phyloP scores from a whole-genome alignment of 1,140 invertebrate genomes.

The Drosophila paulistorum region DNA sequence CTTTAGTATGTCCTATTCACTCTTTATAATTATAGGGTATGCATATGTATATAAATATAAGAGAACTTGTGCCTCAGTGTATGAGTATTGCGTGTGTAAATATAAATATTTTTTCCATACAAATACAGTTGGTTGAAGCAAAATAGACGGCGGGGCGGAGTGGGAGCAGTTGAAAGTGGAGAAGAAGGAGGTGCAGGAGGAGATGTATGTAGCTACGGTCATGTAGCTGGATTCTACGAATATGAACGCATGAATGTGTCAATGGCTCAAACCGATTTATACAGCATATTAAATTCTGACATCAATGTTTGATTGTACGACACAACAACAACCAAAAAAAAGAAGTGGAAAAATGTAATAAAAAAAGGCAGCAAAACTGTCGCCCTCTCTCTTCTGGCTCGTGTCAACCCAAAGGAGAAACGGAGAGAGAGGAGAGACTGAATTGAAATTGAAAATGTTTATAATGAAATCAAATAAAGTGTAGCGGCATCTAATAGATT shows the following conservation, averaged over 20 bases:
- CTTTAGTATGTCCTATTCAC: not conserved
- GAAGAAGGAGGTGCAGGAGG: not conserved
- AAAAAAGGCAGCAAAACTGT: slow-evolving; percentile 26
- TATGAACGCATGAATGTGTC: slow-evolving; percentile 75
- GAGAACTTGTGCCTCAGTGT: slow-evolving; percentile 39
- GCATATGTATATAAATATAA: slow-evolving; percentile 11
- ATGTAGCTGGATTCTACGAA: slow-evolving; percentile 53
- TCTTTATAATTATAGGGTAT: not conserved
- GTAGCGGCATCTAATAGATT: slow-evolving; percentile 68
- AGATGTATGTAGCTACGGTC: slow-evolving; percentile 14
- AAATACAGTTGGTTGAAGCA: slow-evolving; percentile 17
- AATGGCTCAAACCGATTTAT: slow-evolving; percentile 81
- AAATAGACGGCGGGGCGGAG: not conserved
- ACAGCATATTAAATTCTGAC: slow-evolving; percentile 81
- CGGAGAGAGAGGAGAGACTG: not conserved
- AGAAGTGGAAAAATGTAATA: slow-evolving; percentile 42
- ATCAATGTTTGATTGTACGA: slow-evolving; percentile 75
- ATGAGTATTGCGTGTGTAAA: slow-evolving; percentile 69
- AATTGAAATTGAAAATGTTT: slow-evolving; percentile 38
- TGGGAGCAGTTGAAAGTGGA: not conserved
- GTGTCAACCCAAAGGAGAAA: slow-evolving; percentile 30
- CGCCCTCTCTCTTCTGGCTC: not conserved
- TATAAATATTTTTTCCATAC: slow-evolving; percentile 71
- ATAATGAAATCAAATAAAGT: slow-evolving; percentile 65
- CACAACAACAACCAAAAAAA: slow-evolving; percentile 28